Percentiles rank a stretch among this genome's conserved stretches.
phyloP scores from a whole-genome alignment of 2,113 vertebrate genomes.

The Thunnus maccoyii region DNA sequence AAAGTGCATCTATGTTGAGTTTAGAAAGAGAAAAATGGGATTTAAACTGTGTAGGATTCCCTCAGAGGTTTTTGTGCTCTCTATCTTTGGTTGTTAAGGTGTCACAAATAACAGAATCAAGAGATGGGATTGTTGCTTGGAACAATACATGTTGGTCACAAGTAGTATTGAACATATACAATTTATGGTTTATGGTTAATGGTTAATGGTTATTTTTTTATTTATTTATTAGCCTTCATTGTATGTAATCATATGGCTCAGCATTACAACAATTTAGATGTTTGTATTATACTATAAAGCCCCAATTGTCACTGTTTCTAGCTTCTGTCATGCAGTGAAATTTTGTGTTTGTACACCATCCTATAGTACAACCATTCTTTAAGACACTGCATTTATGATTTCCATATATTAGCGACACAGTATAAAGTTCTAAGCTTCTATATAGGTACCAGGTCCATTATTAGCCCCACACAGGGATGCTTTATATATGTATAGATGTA shows the following conservation, averaged over 20 bases:
- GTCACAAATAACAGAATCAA: neutral
- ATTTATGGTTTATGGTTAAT: neutral
- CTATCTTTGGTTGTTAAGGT: neutral
- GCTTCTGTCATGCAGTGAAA: neutral
- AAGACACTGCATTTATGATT: neutral
- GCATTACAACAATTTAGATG: neutral
- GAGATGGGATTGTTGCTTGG: neutral
- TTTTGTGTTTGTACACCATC: neutral
- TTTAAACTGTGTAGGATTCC: neutral
- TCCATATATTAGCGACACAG: neutral
- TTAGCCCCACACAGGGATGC: too few relatives aligned
- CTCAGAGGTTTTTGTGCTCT: neutral
- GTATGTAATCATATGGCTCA: neutral
- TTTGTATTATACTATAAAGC: too few relatives aligned
- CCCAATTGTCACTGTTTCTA: too few relatives aligned
- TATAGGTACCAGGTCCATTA: neutral
- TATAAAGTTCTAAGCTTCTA: neutral
- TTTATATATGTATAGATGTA: too few relatives aligned
- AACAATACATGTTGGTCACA: neutral
- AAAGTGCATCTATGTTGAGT: conserved; percentile 28
- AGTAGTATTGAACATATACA: too few relatives aligned
- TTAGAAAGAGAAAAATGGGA: conserved; percentile 20
- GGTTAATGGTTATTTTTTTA: neutral
- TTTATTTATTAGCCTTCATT: neutral
- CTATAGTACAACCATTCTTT: neutral